These are phyloP conservation scores for Ictalurus punctatus DNA, from an alignment of 2,113 vertebrate species.

Conservation along the genomic window DNA sequence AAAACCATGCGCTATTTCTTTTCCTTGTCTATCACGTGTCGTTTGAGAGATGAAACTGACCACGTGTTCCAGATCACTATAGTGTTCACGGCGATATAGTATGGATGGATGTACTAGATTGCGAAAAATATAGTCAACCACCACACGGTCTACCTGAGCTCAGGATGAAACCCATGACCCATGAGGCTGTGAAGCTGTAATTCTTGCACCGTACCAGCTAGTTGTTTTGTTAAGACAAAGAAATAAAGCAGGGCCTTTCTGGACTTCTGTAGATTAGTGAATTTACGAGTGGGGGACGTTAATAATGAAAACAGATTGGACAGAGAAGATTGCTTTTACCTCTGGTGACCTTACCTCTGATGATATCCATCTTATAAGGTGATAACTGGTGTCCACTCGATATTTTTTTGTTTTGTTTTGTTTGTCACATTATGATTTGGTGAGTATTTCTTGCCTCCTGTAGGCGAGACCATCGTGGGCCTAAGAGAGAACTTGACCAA, in stretches of 20 bases:
- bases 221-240: not conserved
- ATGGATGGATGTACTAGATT: too few relatives aligned
- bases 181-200: not conserved
- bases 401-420: too few relatives aligned
- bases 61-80: not conserved
- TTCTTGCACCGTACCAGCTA: not conserved
- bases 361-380: not conserved
- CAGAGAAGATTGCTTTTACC: not conserved
- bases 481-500: slow-evolving; percentile 86
- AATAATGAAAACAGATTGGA: not conserved
- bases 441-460: not conserved
- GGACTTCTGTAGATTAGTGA: too few relatives aligned
- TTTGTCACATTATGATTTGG: not conserved
- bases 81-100: not conserved
- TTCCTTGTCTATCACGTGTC: not conserved
- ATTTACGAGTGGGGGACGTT: too few relatives aligned
- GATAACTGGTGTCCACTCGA: too few relatives aligned
- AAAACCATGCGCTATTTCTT: too few relatives aligned
- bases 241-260: too few relatives aligned
- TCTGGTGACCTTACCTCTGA: not conserved
- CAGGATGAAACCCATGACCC: not conserved
- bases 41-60: not conserved
- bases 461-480: slow-evolving; percentile 91
- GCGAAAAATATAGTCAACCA: too few relatives aligned
- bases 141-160: not conserved